These are phyloP conservation scores for Patiria pectinifera DNA, from an alignment of 53 echinoderm and acorn worm genomes.

Conservation along the genomic window DNA sequence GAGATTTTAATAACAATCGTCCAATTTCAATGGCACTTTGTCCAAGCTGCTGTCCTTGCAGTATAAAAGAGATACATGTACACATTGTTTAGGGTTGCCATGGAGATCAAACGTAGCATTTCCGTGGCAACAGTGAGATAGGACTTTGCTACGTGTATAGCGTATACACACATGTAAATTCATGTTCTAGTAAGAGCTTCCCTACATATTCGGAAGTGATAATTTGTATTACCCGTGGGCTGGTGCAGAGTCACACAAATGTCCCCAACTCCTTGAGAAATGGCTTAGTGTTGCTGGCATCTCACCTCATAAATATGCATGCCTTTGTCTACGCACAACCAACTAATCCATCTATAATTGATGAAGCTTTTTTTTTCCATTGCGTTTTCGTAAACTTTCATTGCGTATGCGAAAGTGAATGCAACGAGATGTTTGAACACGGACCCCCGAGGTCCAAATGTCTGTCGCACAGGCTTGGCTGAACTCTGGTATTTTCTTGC, in stretches of 20 bases:
- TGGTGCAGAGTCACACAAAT: neutral
- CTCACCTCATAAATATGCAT: neutral
- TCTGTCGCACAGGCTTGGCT: neutral
- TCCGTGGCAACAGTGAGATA: conserved; percentile 41
- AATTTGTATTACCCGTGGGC: neutral
- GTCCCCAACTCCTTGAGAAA: neutral
- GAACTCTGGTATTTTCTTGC: neutral
- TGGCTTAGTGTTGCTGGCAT: neutral
- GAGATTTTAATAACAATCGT: conserved; percentile 4
- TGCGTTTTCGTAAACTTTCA: neutral
- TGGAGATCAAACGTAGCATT: conserved; percentile 15
- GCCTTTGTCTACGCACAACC: neutral
- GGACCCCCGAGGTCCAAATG: neutral
- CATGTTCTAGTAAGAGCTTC: neutral
- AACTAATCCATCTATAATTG: neutral
- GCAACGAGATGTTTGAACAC: neutral
- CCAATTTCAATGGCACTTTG: neutral
- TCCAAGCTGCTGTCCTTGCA: neutral
- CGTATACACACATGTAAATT: neutral
- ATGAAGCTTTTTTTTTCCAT: neutral
- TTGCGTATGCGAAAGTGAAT: neutral
- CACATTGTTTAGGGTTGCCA: conserved; percentile 37
- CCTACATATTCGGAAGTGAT: neutral
- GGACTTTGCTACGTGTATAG: neutral
- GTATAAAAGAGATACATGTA: neutral